Conservation (phyloP, 2,888 invertebrate species). For the Hydropsyche betteni region DNA sequence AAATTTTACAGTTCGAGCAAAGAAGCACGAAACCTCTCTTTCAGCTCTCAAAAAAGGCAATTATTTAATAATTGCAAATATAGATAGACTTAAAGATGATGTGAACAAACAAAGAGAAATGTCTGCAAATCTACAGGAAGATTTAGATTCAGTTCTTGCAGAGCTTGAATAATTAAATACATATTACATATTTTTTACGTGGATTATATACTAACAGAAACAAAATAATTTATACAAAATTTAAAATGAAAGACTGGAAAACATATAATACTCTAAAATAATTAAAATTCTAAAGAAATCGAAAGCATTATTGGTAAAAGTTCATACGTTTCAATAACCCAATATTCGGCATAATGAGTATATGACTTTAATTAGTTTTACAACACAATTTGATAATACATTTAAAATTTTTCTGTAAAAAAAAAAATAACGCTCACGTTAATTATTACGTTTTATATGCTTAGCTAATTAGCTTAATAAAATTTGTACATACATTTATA, state of each 20-base stretch:
- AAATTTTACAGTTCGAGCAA: conserved; percentile 72
- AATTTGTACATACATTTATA: too few species aligned
- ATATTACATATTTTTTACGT: too few species aligned
- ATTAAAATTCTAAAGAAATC: background rate
- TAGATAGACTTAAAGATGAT: conserved; percentile 87
- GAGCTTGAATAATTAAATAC: conserved; percentile 74
- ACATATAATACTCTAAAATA: background rate
- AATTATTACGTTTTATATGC: too few species aligned
- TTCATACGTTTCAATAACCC: too few species aligned
- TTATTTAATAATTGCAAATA: conserved; percentile 85
- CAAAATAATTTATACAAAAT: background rate
- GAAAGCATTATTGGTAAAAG: too few species aligned
- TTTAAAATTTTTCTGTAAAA: too few species aligned
- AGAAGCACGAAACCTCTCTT: conserved; percentile 81
- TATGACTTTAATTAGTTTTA: too few species aligned
- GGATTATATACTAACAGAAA: background rate
- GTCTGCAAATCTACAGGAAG: conserved; percentile 79
- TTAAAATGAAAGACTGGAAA: background rate
- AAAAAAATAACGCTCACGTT: too few species aligned
- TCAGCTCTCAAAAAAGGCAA: conserved; percentile 88
- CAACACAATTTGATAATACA: too few species aligned
- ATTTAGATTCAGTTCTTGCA: conserved; percentile 85
- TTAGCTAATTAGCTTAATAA: too few species aligned
- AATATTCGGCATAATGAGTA: too few species aligned
- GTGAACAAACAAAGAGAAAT: conserved; percentile 84